Evolutionary conservation across 1,140 invertebrate species (phyloP), one percentile per base, ranked within the genome.

Genomic region (Lepidurus apus): DNA sequence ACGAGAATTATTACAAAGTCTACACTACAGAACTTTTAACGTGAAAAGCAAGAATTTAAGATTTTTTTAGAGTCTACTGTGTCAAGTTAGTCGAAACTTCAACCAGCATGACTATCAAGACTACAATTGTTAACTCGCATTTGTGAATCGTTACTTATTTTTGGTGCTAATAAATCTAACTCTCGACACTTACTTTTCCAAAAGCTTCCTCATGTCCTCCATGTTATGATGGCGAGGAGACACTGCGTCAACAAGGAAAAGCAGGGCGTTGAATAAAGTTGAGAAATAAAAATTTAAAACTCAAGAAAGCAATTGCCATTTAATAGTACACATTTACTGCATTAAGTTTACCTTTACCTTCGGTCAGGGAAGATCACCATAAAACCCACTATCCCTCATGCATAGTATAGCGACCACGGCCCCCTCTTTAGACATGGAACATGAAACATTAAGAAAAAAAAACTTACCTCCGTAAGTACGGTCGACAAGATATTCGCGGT

Each of bases 141-240:
- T 34, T 74, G 42, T 42, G n/a, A 74, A 34, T 34, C 24, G 44
- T 44, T 43, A 77, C 43, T 42, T 42, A 75, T 7, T 24, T 11
- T 21, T 9, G 75, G 11, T 77, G 53, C 43, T 47, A 13, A 43
- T 44, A 26, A 76, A 24, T 47, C 47, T 4, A 26, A 75, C 21
- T 9, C 43, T 74, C 10, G 17, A 42, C 21, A 80, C 89, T 94
- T 90, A 95, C 93, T 93, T 95, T 90, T 96, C 94, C 88, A 96
- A 93, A 87, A 96, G 92, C 91, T 95, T 95, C 88, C 93, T 90
- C 92, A 95, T 95, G 90, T 95, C 94, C 88, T 95, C 93, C 87
- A 92, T 93, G 88, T 92, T 91, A 74, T 45, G 78, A 75, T 42
- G 21, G 74, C n/a, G 43, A 26, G 44, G 42, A 75, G 73, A 75